Base-by-base conservation (phyloP, 2,113 vertebrate species). In the Psophia crepitans region DNA sequence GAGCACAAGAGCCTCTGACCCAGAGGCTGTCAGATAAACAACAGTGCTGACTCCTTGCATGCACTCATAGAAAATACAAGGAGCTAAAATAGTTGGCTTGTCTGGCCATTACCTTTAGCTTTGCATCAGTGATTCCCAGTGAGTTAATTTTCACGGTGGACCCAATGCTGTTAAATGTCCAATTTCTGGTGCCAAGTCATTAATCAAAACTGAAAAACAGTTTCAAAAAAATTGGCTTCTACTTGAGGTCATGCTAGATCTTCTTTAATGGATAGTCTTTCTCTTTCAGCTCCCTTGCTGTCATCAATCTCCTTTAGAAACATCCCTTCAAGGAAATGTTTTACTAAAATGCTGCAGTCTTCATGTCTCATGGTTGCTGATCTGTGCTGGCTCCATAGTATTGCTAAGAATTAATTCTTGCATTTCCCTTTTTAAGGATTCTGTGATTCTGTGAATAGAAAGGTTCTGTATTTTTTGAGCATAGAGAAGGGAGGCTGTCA, bases 141-240 rank as follows among this genome's bases (percentile, higher is more conserved):
- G 66, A 96, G 76, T 64, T 96, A 33, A 90, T 89, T 96, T 93
- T 82, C 51, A 83, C 9, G 22, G 54, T 39, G 63, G 89, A 87
- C 41, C 5, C 57, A 65, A 44, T 56, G n/a, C 76, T 94, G 71
- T 71, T 83, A 90, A 77, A 94, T 20, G 63, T 91, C 65, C 41
- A 68, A 33, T 56, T 93, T 92, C 89, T 95, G n/a, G 56, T 92
- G 79, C 63, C 70, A 95, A 95, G 93, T 91, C 89, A 95, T 97
- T 95, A 94, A 96, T 97, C 92, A 95, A 95, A 95, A 69, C 49
- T 61, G 65, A 83, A 84, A 78, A 64, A 54, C 22, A 37, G 58
- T 61, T 83, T 14, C 5, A 74, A 54, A 94, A 94, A 90, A 91
- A 22, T 14, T 73, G 56, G 37, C 70, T 93, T 89, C 81, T 96